These are phyloP conservation scores for Hoplias malabaricus DNA, from an alignment of 2,113 vertebrate species.

Conservation along the genomic window DNA sequence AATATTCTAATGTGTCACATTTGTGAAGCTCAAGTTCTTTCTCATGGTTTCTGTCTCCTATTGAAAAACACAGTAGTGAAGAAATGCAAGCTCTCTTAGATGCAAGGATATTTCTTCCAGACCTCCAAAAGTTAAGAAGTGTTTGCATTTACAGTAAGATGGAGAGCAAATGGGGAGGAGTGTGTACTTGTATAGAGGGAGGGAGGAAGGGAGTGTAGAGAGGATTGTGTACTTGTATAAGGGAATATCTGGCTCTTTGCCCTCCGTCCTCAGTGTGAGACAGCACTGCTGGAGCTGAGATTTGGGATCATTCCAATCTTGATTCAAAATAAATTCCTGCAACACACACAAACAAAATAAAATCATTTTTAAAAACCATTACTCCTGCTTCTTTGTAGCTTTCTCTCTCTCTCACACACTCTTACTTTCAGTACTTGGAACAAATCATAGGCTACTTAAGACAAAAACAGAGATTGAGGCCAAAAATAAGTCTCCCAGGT, in stretches of 20 bases:
- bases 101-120: too few species aligned
- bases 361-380: not conserved
- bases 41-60: too few species aligned
- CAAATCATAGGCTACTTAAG: slow-evolving; percentile 73
- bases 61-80: too few species aligned
- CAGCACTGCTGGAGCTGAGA: slow-evolving; percentile 98
- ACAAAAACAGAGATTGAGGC: slow-evolving; percentile 63
- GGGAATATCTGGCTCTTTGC: slow-evolving; percentile 96
- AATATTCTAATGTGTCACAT: too few species aligned
- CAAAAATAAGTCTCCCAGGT: slow-evolving; percentile 71
- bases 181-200: not conserved
- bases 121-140: too few species aligned
- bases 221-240: slow-evolving; percentile 88
- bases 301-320: slow-evolving; percentile 99
- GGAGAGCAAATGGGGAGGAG: not conserved
- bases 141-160: too few species aligned
- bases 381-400: not conserved
- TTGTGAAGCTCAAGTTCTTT: too few species aligned
- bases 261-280: slow-evolving; percentile 93
- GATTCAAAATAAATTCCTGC: slow-evolving; percentile 98
- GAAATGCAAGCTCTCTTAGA: too few species aligned
- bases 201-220: not conserved
- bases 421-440: slow-evolving; percentile 38
- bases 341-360: slow-evolving; percentile 42
- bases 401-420: not conserved